These are phyloP conservation scores for Heliopora coerulea DNA, from an alignment of 92 coral and sea anemone species.

Conservation along the genomic window DNA sequence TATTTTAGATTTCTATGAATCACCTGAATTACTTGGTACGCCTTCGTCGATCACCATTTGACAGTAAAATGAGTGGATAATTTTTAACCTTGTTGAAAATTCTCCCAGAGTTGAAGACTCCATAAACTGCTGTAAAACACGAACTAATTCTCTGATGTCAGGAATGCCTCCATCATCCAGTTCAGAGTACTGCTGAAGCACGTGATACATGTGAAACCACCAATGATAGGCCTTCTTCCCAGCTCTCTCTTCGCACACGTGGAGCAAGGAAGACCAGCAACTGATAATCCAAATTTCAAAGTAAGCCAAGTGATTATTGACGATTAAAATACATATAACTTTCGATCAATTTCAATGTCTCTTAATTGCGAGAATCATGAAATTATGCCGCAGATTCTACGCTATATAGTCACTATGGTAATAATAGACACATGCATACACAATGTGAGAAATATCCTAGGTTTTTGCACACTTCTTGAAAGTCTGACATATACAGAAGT, in stretches of 20 bases:
- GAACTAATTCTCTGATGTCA: conserved; percentile 48
- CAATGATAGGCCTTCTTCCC: conserved; percentile 75
- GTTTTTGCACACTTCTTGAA: too few relatives aligned
- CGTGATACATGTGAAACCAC: conserved; percentile 86
- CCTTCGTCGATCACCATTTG: conserved; percentile 49
- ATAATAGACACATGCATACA: too few relatives aligned
- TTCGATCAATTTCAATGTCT: too few relatives aligned
- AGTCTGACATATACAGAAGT: too few relatives aligned
- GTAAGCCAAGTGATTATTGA: too few relatives aligned
- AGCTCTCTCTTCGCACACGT: conserved; percentile 68
- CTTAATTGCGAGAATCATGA: too few relatives aligned
- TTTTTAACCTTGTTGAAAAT: conserved; percentile 67
- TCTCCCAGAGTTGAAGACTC: conserved; percentile 93
- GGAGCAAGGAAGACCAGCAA: conserved; percentile 90
- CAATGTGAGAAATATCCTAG: too few relatives aligned
- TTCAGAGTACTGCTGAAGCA: conserved; percentile 59
- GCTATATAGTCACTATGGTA: too few relatives aligned
- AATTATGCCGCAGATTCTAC: too few relatives aligned
- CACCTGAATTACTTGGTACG: not conserved
- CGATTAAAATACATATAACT: too few relatives aligned
- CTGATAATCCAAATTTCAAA: conserved; percentile 16
- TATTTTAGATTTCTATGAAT: not conserved
- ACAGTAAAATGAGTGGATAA: conserved; percentile 69
- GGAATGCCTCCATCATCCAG: not conserved
- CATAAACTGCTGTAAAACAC: conserved; percentile 75